Conservation (phyloP, 2,888 invertebrate genomes). For the Mesochorus sp. region DNA sequence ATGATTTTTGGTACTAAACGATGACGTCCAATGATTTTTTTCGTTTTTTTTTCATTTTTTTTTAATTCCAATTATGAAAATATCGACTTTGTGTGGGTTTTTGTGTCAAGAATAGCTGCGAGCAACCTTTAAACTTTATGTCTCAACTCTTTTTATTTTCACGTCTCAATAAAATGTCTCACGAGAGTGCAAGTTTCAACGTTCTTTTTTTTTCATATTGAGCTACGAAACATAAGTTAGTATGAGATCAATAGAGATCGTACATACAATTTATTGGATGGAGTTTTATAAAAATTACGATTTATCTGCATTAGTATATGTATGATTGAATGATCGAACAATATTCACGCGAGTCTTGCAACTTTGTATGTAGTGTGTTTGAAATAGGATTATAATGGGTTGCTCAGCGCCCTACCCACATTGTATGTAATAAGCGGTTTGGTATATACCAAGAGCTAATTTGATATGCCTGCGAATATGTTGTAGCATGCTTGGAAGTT, state of each 20-base stretch:
- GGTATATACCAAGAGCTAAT: neutral
- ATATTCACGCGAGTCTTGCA: neutral
- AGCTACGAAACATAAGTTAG: no score
- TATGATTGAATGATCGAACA: slow-evolving; percentile 10
- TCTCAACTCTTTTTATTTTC: no score
- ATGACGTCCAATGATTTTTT: slow-evolving; percentile 31
- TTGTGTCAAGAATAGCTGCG: no score
- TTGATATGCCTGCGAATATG: neutral
- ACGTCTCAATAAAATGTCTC: no score
- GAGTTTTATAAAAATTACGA: neutral
- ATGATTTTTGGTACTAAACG: slow-evolving; percentile 31
- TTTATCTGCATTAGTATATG: neutral
- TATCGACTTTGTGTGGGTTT: no score
- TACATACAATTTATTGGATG: neutral
- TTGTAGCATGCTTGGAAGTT: neutral
- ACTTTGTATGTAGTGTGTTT: neutral
- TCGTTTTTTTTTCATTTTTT: neutral
- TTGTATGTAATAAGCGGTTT: neutral
- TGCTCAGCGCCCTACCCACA: slow-evolving; percentile 14
- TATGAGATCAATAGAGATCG: neutral
- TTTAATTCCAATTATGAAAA: no score
- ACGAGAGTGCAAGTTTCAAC: no score
- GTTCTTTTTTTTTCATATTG: no score
- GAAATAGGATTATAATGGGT: neutral
- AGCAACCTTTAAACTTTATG: no score